Evolutionary conservation across 2,888 invertebrate species (phyloP), one percentile per base, ranked within the genome.

Genomic region (Agonum fuliginosum): DNA sequence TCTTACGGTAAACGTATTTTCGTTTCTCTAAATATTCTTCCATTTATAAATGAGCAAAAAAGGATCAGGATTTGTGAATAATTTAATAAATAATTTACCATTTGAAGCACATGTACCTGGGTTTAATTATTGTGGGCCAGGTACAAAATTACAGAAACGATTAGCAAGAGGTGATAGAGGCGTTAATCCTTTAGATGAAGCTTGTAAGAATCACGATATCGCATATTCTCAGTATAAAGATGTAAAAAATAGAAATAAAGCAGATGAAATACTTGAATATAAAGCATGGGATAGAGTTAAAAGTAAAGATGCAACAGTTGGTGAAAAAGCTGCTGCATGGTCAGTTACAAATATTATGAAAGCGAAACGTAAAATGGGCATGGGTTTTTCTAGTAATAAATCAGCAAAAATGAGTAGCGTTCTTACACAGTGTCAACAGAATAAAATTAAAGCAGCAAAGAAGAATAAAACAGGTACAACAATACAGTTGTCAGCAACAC

Each of bases 341-440:
- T 17, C 27, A 14, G 78, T 79, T 10, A 70, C 78, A 48, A 67
- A 48, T n/a, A 77, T 79, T 3, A 81, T 81, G 80, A 76, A 78
- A 51, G 41, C 69, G 2, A 81, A 81, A 72, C n/a, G n/a, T n/a
- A n/a, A n/a, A n/a, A n/a, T n/a, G n/a, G n/a, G n/a, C n/a, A n/a
- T n/a, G n/a, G n/a, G n/a, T n/a, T n/a, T n/a, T n/a, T n/a, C n/a
- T n/a, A n/a, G n/a, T n/a, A n/a, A n/a, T n/a, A n/a, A n/a, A n/a
- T n/a, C n/a, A n/a, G n/a, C n/a, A n/a, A n/a, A n/a, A n/a, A n/a
- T n/a, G n/a, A n/a, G n/a, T n/a, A n/a, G n/a, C n/a, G n/a, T n/a
- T n/a, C n/a, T n/a, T n/a, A n/a, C n/a, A n/a, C n/a, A n/a, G n/a
- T n/a, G n/a, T n/a, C n/a, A n/a, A n/a, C n/a, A n/a, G n/a, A n/a